Evolutionary conservation across 2,888 invertebrate genomes (phyloP).

Genomic region (Phasia obesa): DNA sequence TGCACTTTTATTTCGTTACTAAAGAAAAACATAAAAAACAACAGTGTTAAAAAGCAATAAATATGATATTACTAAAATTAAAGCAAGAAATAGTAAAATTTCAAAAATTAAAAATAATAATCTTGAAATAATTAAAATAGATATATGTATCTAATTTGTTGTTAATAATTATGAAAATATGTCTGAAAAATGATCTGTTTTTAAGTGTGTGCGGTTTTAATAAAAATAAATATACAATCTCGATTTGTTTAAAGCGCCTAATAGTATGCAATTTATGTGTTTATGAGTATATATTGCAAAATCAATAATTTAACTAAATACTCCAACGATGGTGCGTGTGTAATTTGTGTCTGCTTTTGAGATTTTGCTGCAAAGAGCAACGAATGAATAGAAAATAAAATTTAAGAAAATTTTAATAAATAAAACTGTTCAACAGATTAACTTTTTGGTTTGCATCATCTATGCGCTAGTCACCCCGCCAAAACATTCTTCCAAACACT

Average conservation of each 20-base stretch:
- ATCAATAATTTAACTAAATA: slow-evolving; percentile 30
- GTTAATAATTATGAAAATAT: too few species aligned
- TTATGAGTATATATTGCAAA: neutral
- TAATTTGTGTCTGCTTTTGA: neutral
- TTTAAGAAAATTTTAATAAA: too few species aligned
- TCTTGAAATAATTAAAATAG: too few species aligned
- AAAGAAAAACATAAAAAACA: neutral
- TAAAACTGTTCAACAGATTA: too few species aligned
- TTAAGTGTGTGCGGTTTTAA: neutral
- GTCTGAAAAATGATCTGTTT: neutral
- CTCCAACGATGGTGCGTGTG: neutral
- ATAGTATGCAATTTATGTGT: slow-evolving; percentile 16
- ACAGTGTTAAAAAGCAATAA: neutral
- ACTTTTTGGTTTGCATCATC: too few species aligned
- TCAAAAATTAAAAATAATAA: neutral
- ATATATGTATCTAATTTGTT: too few species aligned
- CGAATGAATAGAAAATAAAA: too few species aligned
- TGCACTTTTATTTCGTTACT: neutral
- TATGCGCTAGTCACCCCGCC: too few species aligned
- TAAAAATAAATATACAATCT: neutral
- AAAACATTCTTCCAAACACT: too few species aligned
- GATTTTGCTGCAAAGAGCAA: neutral
- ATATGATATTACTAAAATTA: neutral
- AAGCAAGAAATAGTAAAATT: neutral
- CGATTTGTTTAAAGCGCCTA: neutral